Evolutionary conservation across 2,888 invertebrate species (phyloP), one percentile per base, ranked within the genome.

Genomic region (Chrysopilus asiliformis): DNA sequence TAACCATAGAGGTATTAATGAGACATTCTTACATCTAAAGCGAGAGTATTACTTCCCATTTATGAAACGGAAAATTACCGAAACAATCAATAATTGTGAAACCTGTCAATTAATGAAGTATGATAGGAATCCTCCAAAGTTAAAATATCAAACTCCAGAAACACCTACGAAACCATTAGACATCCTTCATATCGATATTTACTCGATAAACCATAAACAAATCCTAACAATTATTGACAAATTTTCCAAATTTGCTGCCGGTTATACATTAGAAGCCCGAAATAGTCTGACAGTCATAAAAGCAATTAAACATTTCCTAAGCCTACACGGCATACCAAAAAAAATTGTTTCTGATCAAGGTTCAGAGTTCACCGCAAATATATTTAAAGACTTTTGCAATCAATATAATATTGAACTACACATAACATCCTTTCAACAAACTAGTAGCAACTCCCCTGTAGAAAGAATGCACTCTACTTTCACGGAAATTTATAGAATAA

Each of bases 401-500:
- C 15, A 41, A 38, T 36, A 34, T 24, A 30, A 35, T 22, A 27
- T 43, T 18, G 34, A 17, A 22, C 34, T 35, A 17, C 40, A 45
- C 27, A 18, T 30, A 18, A 45, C 42, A n/a, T 39, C 43, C 5
- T 38, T 36, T 6, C 43, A 34, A 41, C 42, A 40, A 38, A 41
- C 31, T 6, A 39, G 16, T n/a, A 44, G 32, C 12, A 43, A 39
- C 30, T 39, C 36, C 7, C 45, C 32, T 32, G 44, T 39, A n/a
- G 46, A 35, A 39, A 43, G 43, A 40, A 12, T 40, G 3, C 42
- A 43, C 12, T 44, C 42, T 2, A 43, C 34, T 3, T 12, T 42
- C 4, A 45, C 39, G 8, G 45, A 45, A 42, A 45, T 45, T 3
- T 45, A 41, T 12, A 12, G 43, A 13, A 35, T 45, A 18, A 39